Evolutionary conservation across 1,140 invertebrate species (phyloP).

Genomic region (Maniola jurtina): DNA sequence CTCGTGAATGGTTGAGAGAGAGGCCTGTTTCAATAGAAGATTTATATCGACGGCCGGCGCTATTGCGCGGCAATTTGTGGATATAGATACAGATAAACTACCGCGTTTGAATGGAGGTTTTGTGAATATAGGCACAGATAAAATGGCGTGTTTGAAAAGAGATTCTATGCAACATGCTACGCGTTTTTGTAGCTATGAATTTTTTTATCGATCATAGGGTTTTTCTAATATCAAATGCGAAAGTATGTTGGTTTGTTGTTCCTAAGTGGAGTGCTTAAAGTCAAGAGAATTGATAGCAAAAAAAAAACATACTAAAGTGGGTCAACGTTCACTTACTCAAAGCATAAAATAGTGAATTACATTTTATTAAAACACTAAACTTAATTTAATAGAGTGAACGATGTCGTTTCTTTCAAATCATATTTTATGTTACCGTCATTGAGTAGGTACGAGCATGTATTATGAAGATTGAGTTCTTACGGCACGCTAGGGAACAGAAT

Average conservation of each 20-base stretch:
- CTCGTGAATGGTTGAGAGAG: conserved; percentile 57
- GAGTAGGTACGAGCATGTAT: conserved; percentile 16
- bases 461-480: conserved; percentile 29
- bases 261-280: no score
- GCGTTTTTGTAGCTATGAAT: no score
- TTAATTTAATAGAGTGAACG: not conserved
- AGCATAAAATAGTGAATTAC: not conserved
- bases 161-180: not conserved
- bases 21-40: conserved; percentile 69
- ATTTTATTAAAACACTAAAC: conserved; percentile 2
- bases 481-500: conserved; percentile 22
- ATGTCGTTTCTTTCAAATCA: not conserved
- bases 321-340: not conserved
- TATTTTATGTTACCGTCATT: conserved; percentile 26
- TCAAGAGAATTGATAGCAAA: no score
- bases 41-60: conserved; percentile 64
- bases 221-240: no score
- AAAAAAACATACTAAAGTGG: not conserved
- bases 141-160: conserved; percentile 4
- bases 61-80: conserved; percentile 72
- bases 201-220: no score
- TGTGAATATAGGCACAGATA: conserved; percentile 15
- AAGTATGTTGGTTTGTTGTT: no score
- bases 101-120: conserved; percentile 15
- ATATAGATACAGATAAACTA: conserved; percentile 69